A percentile compares a stretch with the other conserved stretches of the same genome.
Conservation (phyloP, 2,113 vertebrate genomes). For the Pangasianodon hypophthalmus region DNA sequence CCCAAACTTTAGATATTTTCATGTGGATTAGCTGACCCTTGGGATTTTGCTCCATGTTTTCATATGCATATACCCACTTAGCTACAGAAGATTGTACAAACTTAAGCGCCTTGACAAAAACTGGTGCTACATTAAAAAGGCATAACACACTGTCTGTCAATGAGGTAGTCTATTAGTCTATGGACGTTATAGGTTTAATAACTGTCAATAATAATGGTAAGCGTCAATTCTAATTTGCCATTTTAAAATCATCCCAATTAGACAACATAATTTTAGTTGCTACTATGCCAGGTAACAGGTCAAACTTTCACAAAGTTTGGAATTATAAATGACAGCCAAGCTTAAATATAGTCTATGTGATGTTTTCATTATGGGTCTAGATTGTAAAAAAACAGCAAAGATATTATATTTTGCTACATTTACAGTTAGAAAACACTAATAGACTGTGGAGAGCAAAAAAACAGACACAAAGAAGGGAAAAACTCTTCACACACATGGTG, state of each 20-base stretch:
- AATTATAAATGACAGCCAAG: background rate
- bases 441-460: background rate
- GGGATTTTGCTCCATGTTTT: background rate
- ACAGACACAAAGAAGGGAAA: background rate
- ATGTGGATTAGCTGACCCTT: background rate
- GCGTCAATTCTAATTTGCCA: background rate
- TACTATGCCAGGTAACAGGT: background rate
- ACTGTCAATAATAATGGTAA: background rate
- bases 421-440: background rate
- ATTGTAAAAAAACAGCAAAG: background rate
- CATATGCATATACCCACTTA: background rate
- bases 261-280: background rate
- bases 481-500: background rate
- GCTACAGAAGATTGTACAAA: background rate
- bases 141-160: background rate
- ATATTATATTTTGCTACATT: background rate
- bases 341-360: background rate
- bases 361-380: background rate
- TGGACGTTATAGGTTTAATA: background rate
- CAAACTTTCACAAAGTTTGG: background rate
- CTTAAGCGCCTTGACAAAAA: background rate
- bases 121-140: background rate
- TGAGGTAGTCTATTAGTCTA: background rate
- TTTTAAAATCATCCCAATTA: background rate
- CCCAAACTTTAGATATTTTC: background rate